These are phyloP conservation scores for Gortyna flavago DNA, from an alignment of 2,888 invertebrate species.

Conservation along the genomic window DNA sequence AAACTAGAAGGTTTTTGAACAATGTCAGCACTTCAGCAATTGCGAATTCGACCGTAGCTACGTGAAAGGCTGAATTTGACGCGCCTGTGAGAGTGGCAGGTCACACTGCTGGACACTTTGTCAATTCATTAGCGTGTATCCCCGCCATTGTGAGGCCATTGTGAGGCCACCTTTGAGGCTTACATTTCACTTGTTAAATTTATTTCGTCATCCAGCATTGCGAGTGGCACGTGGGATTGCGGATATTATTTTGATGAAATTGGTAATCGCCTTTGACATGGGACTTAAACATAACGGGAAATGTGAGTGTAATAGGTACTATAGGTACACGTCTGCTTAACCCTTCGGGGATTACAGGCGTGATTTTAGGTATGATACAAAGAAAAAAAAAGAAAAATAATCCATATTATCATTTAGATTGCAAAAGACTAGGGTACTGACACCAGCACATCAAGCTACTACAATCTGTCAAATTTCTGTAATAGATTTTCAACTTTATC, in stretches of 20 bases:
- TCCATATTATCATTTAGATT: too few relatives aligned
- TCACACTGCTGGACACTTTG: background rate
- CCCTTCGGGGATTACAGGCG: too few relatives aligned
- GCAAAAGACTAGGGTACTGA: too few relatives aligned
- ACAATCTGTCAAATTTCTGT: too few relatives aligned
- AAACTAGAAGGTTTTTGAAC: background rate
- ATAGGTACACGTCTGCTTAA: too few relatives aligned
- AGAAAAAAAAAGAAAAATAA: too few relatives aligned
- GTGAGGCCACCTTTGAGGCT: background rate
- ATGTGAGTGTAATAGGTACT: background rate
- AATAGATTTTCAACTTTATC: too few relatives aligned
- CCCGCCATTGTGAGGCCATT: too few relatives aligned
- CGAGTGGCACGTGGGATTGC: background rate
- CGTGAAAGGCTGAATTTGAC: background rate
- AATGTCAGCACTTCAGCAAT: background rate
- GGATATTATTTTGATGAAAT: background rate
- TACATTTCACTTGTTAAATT: background rate
- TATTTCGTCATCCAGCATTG: background rate
- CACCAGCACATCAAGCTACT: too few relatives aligned
- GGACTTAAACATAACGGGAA: background rate
- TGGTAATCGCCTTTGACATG: background rate
- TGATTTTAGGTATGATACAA: too few relatives aligned
- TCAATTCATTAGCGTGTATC: constrained; percentile 12
- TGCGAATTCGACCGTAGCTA: background rate
- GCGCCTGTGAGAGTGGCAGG: background rate